Evolutionary conservation across 2,113 vertebrate genomes (phyloP).

Genomic region (Nestor notabilis): DNA sequence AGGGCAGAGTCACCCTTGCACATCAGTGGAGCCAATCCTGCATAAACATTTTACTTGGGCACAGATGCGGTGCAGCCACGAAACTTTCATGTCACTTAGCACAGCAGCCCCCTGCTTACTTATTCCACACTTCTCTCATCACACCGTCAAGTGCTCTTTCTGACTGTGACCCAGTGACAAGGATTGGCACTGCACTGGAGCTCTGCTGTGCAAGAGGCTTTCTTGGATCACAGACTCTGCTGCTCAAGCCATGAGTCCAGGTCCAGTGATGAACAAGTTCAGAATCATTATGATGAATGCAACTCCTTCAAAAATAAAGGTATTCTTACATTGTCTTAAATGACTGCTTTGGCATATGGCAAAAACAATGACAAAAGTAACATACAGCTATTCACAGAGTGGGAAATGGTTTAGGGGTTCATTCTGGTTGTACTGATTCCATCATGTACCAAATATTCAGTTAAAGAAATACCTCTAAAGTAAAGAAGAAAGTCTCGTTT

Average conservation of each 20-base stretch:
- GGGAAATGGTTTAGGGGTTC: neutral
- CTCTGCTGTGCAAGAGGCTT: neutral
- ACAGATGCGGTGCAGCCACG: neutral
- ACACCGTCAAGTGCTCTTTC: neutral
- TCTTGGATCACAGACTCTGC: neutral
- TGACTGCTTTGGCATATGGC: neutral
- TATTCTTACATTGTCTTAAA: neutral
- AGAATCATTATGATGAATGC: neutral
- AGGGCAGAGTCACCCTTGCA: neutral
- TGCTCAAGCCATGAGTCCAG: neutral
- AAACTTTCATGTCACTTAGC: neutral
- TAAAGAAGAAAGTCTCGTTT: neutral
- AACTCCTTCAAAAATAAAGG: neutral
- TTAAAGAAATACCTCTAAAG: neutral
- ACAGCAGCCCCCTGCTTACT: neutral
- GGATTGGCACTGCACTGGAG: neutral
- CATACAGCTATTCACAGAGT: neutral
- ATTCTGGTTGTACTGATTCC: neutral
- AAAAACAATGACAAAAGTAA: neutral
- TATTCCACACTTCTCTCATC: neutral
- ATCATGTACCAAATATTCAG: neutral
- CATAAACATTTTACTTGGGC: neutral
- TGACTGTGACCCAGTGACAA: accelerated
- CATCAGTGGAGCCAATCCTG: neutral
- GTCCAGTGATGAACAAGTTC: neutral